Percentiles rank a stretch among this genome's conserved stretches.
Evolutionary conservation across 2,888 invertebrate genomes (phyloP).

Genomic region (Dryomyza anilis): DNA sequence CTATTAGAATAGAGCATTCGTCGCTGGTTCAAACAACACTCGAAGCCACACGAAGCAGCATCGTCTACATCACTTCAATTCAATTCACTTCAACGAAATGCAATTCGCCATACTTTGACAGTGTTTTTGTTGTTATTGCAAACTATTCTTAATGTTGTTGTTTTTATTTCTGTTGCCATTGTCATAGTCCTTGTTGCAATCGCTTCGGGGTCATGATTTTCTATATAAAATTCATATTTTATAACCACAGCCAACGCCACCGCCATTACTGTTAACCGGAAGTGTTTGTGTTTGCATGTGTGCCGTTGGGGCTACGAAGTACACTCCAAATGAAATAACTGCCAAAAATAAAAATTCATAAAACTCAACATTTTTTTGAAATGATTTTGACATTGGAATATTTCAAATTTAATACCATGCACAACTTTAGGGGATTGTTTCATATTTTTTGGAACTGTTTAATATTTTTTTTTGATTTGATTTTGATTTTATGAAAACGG

Average conservation of each 20-base stretch:
- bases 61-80: background rate
- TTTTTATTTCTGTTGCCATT: slow-evolving; percentile 21
- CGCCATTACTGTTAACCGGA: slow-evolving; percentile 9
- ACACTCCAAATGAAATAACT: no score
- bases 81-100: slow-evolving; percentile 17
- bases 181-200: slow-evolving; percentile 23
- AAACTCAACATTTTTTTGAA: no score
- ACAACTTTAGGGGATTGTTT: no score
- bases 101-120: slow-evolving; percentile 22
- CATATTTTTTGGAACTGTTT: no score
- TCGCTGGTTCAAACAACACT: no score
- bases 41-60: no score
- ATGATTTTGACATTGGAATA: no score
- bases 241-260: slow-evolving; percentile 7
- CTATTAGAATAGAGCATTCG: no score
- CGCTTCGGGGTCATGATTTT: slow-evolving; percentile 25
- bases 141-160: slow-evolving; percentile 19
- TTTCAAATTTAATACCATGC: no score
- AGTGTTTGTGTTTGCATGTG: slow-evolving; percentile 25
- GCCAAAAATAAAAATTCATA: no score
- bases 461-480: no score
- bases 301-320: slow-evolving; percentile 14
- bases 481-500: no score
- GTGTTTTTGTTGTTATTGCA: slow-evolving; percentile 25
- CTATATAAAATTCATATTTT: slow-evolving; percentile 25